These are phyloP conservation scores for Tylochromis polylepis DNA, from an alignment of 2,113 vertebrate species.

Conservation along the genomic window DNA sequence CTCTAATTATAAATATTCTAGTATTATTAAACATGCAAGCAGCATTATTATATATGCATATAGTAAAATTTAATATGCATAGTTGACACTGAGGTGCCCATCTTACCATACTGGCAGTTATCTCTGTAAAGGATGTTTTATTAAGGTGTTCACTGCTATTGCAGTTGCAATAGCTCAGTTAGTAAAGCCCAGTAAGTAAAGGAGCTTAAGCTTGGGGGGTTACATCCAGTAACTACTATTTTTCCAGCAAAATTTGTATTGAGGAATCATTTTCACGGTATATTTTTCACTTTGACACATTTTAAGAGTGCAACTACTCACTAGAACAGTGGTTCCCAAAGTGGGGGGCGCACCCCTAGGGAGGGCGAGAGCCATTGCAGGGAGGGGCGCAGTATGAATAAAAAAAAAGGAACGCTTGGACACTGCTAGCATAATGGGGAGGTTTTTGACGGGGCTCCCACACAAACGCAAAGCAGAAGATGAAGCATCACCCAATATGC, in stretches of 20 bases:
- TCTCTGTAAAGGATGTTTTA: too few species aligned
- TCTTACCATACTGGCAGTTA: background rate
- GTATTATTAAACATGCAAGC: background rate
- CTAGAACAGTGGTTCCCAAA: too few species aligned
- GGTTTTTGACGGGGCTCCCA: too few species aligned
- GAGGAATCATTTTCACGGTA: background rate
- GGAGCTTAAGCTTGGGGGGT: background rate
- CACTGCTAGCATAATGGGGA: too few species aligned
- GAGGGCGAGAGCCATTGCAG: too few species aligned
- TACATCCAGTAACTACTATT: background rate
- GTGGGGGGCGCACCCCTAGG: too few species aligned
- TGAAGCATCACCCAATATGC: too few species aligned
- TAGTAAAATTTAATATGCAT: background rate
- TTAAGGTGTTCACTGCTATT: too few species aligned
- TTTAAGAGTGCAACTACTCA: background rate
- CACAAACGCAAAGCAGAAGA: too few species aligned
- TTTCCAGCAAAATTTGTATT: background rate
- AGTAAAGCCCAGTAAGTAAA: background rate
- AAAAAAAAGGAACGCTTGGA: too few species aligned
- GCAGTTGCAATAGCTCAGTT: background rate
- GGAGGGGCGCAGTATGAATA: too few species aligned
- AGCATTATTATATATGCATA: background rate
- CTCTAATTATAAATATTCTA: background rate
- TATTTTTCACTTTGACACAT: background rate
- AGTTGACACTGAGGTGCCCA: background rate